Percentiles rank a stretch among this genome's conserved stretches.
phyloP scores from a whole-genome alignment of 1,140 invertebrate genomes.

The Panagrolaimus sp. region DNA sequence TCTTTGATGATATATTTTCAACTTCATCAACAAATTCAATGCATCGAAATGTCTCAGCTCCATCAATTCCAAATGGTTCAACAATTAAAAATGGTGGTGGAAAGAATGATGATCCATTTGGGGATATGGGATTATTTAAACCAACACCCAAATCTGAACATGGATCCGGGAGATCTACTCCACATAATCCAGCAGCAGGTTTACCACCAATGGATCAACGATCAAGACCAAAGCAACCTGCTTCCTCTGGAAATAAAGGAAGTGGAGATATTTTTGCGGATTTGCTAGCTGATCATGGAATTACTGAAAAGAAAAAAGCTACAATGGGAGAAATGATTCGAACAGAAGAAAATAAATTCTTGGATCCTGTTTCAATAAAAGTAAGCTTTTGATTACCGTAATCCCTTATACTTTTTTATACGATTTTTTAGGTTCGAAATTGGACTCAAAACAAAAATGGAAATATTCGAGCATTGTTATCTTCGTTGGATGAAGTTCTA shows the following conservation, averaged over 20 bases:
- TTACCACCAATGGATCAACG: not conserved
- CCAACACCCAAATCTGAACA: not conserved
- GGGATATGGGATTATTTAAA: slow-evolving; percentile 24
- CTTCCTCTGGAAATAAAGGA: no score
- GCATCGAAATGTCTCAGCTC: slow-evolving; percentile 37
- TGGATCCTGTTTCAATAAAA: slow-evolving; percentile 42
- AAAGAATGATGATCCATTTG: slow-evolving; percentile 33
- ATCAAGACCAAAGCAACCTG: slow-evolving; percentile 4
- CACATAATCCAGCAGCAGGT: not conserved
- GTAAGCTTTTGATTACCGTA: not conserved
- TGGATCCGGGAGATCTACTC: not conserved
- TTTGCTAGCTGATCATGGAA: slow-evolving; percentile 47
- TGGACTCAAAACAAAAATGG: slow-evolving; percentile 92
- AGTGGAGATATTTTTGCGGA: slow-evolving; percentile 51
- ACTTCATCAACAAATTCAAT: slow-evolving; percentile 6
- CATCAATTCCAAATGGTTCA: slow-evolving; percentile 11
- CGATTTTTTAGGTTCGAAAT: slow-evolving; percentile 60
- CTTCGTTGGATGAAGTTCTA: slow-evolving; percentile 83
- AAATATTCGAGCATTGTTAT: slow-evolving; percentile 88
- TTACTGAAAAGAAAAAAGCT: slow-evolving; percentile 38
- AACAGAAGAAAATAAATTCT: slow-evolving; percentile 37
- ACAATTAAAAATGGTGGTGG: not conserved
- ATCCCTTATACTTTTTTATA: no score
- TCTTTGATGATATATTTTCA: not conserved
- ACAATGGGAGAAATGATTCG: slow-evolving; percentile 46